Percentiles rank a stretch among this genome's conserved stretches.
Conservation (phyloP, 2,113 vertebrate genomes). For the Plecotus auritus region DNA sequence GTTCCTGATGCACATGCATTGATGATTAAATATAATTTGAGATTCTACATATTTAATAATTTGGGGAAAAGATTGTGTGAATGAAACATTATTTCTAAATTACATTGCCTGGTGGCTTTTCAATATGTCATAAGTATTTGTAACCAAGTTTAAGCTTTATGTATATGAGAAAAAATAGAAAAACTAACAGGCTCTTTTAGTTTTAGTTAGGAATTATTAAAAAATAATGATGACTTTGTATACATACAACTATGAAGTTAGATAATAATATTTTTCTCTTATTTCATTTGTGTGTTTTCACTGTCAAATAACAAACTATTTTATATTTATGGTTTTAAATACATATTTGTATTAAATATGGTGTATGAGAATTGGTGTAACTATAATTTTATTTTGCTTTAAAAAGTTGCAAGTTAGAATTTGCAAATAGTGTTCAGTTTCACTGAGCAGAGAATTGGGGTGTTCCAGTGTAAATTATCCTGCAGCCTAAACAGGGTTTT, state of each 20-base stretch:
- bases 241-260: not conserved
- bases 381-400: constrained; percentile 22
- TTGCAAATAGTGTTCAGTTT: not conserved
- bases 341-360: too few relatives aligned
- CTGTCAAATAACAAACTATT: not conserved
- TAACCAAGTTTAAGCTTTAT: not conserved
- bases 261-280: constrained; percentile 34
- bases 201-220: not conserved
- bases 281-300: not conserved
- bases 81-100: not conserved
- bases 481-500: not conserved
- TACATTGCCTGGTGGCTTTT: not conserved
- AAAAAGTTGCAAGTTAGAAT: constrained; percentile 40
- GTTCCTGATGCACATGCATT: not conserved
- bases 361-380: not conserved
- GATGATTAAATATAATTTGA: not conserved
- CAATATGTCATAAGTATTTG: not conserved
- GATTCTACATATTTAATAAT: not conserved
- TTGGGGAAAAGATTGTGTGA: not conserved
- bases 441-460: not conserved
- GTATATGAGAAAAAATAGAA: not conserved
- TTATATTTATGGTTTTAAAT: not conserved
- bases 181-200: not conserved
- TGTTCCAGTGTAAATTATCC: not conserved
- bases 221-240: not conserved